Evolutionary conservation across 2,797 vertebrate genomes (phyloP).

Genomic region (Pseudocheirus occidentalis): DNA sequence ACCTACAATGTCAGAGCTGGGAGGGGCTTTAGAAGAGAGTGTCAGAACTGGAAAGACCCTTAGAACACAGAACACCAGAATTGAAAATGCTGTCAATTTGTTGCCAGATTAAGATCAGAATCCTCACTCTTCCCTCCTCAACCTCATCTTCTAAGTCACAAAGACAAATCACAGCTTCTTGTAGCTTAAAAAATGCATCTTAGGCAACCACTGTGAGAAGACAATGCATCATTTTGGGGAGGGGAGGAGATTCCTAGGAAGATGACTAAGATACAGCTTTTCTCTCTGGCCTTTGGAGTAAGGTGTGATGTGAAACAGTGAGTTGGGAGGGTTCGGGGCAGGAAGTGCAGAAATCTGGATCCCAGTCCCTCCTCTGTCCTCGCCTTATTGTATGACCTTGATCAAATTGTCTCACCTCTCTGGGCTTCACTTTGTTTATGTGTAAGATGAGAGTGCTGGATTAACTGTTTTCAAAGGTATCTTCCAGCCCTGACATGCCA

Average conservation of each 20-base stretch:
- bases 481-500: background rate
- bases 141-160: background rate
- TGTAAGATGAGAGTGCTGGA: background rate
- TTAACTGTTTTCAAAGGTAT: background rate
- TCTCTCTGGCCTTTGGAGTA: background rate
- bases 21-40: background rate
- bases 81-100: background rate
- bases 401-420: background rate
- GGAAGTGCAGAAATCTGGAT: background rate
- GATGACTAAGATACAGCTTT: background rate
- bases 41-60: background rate
- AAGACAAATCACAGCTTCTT: background rate
- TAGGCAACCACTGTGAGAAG: background rate
- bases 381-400: background rate
- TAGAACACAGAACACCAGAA: background rate
- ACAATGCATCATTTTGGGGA: background rate
- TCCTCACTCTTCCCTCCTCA: background rate
- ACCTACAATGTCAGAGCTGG: background rate
- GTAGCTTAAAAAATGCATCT: background rate
- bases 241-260: background rate
- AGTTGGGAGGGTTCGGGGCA: background rate
- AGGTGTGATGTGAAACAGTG: background rate
- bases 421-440: background rate
- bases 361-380: background rate
- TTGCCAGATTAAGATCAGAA: background rate